These are phyloP conservation scores for Mirounga angustirostris DNA, from an alignment of 2,113 vertebrate genomes.

Conservation along the genomic window DNA sequence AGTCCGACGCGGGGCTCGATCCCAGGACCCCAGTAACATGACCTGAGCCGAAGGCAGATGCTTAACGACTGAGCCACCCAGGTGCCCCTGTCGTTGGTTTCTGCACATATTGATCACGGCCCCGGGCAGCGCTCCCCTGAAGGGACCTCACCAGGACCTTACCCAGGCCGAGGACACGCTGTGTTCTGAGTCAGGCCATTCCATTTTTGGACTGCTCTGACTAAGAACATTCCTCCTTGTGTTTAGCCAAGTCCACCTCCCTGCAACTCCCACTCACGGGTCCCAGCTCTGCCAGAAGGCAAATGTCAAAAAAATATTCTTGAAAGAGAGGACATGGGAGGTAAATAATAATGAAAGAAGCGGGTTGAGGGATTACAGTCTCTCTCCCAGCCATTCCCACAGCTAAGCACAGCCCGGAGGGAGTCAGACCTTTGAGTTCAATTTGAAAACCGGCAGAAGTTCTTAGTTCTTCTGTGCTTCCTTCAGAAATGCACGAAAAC, in stretches of 20 bases:
- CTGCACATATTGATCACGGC: fast-evolving
- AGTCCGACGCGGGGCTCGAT: fast-evolving
- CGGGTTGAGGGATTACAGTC: neutral
- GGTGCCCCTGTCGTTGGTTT: neutral
- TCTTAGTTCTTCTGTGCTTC: neutral
- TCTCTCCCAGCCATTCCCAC: neutral
- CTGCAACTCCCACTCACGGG: neutral
- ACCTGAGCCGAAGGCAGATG: no score
- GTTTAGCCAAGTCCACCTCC: slow-evolving; percentile 56
- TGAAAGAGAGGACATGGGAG: neutral
- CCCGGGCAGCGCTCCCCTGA: neutral
- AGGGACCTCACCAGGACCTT: neutral
- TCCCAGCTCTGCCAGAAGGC: slow-evolving; percentile 54
- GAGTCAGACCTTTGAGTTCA: neutral
- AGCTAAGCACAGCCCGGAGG: fast-evolving
- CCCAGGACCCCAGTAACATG: no score
- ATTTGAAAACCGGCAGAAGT: fast-evolving
- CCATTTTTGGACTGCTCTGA: slow-evolving; percentile 27
- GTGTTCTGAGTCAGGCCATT: neutral
- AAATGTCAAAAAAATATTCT: slow-evolving; percentile 71
- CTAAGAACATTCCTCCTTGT: slow-evolving; percentile 54
- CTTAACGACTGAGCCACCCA: neutral
- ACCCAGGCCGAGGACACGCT: neutral
- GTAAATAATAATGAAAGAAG: neutral
- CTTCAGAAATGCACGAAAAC: fast-evolving